Percentiles rank a stretch among this genome's conserved stretches.
Conservation (phyloP, 1,140 invertebrate genomes). For the Helicoverpa zea region DNA sequence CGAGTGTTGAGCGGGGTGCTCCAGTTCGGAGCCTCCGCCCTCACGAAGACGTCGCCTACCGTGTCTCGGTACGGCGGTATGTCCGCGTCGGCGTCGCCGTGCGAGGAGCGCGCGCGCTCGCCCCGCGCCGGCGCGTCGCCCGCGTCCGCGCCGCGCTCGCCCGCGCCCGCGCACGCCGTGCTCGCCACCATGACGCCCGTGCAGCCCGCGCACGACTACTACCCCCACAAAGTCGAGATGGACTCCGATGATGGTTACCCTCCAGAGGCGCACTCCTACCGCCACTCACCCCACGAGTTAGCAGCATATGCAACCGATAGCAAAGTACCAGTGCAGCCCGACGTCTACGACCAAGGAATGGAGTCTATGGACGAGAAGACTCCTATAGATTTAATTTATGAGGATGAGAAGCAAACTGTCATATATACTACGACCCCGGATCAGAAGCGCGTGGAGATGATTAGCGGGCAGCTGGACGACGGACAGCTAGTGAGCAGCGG, state of each 20-base stretch:
- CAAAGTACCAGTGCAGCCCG: slow-evolving; percentile 84
- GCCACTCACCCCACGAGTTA: slow-evolving; percentile 84
- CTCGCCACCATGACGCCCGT: slow-evolving; percentile 91
- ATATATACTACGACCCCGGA: slow-evolving; percentile 91
- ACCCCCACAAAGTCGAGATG: slow-evolving; percentile 87
- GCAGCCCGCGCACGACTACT: slow-evolving; percentile 87
- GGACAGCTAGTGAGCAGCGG: slow-evolving; percentile 77
- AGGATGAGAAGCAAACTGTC: slow-evolving; percentile 93
- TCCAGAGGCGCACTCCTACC: slow-evolving; percentile 86
- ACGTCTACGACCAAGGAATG: slow-evolving; percentile 87
- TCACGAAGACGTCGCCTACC: slow-evolving; percentile 68
- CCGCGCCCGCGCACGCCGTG: slow-evolving; percentile 89
- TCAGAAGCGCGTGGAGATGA: slow-evolving; percentile 86
- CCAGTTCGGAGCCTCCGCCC: slow-evolving; percentile 72
- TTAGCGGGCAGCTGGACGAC: slow-evolving; percentile 83
- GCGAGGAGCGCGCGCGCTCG: slow-evolving; percentile 75
- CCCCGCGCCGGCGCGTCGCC: slow-evolving; percentile 70
- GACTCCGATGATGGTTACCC: slow-evolving; percentile 86
- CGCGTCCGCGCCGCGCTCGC: slow-evolving; percentile 80
- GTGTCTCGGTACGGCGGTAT: slow-evolving; percentile 67
- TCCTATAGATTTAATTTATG: slow-evolving; percentile 93
- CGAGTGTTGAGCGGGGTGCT: slow-evolving; percentile 78
- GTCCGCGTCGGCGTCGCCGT: slow-evolving; percentile 77
- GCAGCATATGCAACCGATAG: slow-evolving; percentile 87
- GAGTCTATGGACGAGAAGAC: slow-evolving; percentile 90